A percentile compares a stretch with the other conserved stretches of the same genome.
Conservation (phyloP, 2,797 vertebrate species). For the Paedocypris micromegethes region DNA sequence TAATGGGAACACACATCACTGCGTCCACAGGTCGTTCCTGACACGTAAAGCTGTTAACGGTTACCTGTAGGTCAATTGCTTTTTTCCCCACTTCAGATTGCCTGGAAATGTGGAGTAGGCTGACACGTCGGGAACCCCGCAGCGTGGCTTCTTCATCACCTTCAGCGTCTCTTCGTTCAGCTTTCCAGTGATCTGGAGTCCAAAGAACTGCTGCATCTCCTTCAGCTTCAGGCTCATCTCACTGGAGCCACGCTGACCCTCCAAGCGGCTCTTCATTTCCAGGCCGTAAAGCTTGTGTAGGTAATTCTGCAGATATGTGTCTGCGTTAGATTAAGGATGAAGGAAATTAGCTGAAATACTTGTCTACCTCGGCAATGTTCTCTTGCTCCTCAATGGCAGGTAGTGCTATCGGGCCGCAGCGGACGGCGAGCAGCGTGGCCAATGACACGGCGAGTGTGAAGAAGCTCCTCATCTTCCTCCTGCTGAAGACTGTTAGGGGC, state of each 20-base stretch:
- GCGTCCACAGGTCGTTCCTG: not conserved
- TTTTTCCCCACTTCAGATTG: slow-evolving; percentile 19
- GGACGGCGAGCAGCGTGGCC: slow-evolving; percentile 49
- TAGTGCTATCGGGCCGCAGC: slow-evolving; percentile 48
- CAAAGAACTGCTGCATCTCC: slow-evolving; percentile 79
- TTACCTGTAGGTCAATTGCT: slow-evolving; percentile 25
- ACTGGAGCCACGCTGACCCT: not conserved
- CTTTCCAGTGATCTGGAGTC: slow-evolving; percentile 75
- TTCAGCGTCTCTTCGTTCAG: slow-evolving; percentile 72
- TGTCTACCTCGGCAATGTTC: slow-evolving; percentile 57
- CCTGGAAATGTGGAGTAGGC: slow-evolving; percentile 48
- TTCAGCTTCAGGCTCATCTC: slow-evolving; percentile 61
- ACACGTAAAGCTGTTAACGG: not conserved
- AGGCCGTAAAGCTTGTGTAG: slow-evolving; percentile 76
- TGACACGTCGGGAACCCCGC: slow-evolving; percentile 79
- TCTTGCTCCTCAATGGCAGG: slow-evolving; percentile 43
- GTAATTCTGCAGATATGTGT: slow-evolving; percentile 68
- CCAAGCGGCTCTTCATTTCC: slow-evolving; percentile 39
- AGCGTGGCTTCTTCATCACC: slow-evolving; percentile 84
- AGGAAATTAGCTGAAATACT: not conserved
- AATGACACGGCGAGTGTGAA: slow-evolving; percentile 55
- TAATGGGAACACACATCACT: slow-evolving; percentile 48
- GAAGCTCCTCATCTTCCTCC: slow-evolving; percentile 57
- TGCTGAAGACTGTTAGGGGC: slow-evolving; percentile 15
- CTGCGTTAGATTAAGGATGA: not conserved